Evolutionary conservation across 1,140 invertebrate species (phyloP).

Genomic region (Drosophila kepulauana): DNA sequence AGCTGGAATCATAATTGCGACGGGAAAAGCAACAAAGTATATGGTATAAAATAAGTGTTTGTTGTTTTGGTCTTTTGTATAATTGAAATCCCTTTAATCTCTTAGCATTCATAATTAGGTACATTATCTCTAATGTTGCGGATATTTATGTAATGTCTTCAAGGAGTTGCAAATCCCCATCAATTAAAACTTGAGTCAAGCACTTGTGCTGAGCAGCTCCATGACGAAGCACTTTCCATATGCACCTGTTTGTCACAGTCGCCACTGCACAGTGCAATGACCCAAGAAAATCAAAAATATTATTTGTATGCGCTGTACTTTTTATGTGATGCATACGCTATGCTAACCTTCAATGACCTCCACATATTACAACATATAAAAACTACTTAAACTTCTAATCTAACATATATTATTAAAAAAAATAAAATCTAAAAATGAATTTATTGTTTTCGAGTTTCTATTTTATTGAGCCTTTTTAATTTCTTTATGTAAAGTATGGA

Average conservation of each 20-base stretch:
- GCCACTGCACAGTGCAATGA: conserved; percentile 21
- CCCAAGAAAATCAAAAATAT: conserved; percentile 37
- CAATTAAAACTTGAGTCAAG: conserved; percentile 10
- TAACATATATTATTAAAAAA: too few relatives aligned
- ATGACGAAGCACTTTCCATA: conserved; percentile 16
- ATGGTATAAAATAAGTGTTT: too few relatives aligned
- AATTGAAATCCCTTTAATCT: background rate
- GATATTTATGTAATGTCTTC: background rate
- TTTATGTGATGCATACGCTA: background rate
- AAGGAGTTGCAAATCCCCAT: background rate
- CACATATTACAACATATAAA: background rate
- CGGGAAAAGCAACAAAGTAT: too few relatives aligned
- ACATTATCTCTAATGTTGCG: background rate
- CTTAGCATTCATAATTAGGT: background rate
- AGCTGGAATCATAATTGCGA: conserved; percentile 4
- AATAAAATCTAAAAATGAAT: too few relatives aligned
- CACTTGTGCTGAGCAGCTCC: background rate
- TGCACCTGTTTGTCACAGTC: conserved; percentile 41
- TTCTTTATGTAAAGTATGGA: too few relatives aligned
- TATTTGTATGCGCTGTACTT: conserved; percentile 19
- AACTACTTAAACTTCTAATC: background rate
- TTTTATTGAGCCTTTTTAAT: too few relatives aligned
- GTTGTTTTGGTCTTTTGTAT: too few relatives aligned
- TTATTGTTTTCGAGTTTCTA: too few relatives aligned
- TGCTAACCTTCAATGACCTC: background rate